Percentiles rank a stretch among this genome's conserved stretches.
These are phyloP conservation scores for Spinibarbus caldwelli DNA, from an alignment of 2,797 vertebrate genomes.

Conservation along the genomic window DNA sequence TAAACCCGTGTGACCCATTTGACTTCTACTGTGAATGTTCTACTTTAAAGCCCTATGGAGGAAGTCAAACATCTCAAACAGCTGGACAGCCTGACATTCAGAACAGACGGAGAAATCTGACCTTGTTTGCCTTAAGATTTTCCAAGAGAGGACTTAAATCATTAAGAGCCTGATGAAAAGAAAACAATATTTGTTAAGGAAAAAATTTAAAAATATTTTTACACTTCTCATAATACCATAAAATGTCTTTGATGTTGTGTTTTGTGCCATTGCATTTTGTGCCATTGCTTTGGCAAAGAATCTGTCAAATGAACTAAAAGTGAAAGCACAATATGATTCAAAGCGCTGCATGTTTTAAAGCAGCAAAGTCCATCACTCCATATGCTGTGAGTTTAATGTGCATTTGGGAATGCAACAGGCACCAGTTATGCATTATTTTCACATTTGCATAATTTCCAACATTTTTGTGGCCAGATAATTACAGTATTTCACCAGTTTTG, in stretches of 20 bases:
- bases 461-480: background rate
- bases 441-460: background rate
- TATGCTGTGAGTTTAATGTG: background rate
- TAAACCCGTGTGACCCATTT: conserved; percentile 11
- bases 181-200: background rate
- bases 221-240: background rate
- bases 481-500: background rate
- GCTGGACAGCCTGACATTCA: background rate
- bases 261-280: background rate
- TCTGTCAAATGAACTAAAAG: background rate
- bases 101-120: background rate
- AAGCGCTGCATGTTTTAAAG: background rate
- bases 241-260: background rate
- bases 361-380: background rate
- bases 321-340: background rate
- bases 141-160: background rate
- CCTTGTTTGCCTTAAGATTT: background rate
- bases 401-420: background rate
- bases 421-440: background rate
- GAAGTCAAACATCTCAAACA: conserved; percentile 11
- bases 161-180: background rate
- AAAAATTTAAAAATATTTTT: background rate
- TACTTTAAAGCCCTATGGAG: background rate
- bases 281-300: background rate
- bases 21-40: conserved; percentile 6